Evolutionary conservation across 2,113 vertebrate genomes (phyloP).

Genomic region (Craseonycteris thonglongyai): DNA sequence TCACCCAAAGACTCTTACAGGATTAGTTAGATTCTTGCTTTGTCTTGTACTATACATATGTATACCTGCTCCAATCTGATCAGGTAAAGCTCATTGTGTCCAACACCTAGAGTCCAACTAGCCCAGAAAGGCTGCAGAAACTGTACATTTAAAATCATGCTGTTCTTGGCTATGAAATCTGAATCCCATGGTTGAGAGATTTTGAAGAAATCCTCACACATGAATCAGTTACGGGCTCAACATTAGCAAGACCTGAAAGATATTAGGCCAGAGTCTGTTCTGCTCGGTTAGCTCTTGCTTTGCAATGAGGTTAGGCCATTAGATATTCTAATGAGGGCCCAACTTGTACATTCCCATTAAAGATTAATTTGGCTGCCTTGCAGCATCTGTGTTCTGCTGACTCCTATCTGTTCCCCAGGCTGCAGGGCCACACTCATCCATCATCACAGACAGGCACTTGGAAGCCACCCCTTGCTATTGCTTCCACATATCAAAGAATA

Average conservation of each 20-base stretch:
- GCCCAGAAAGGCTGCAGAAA: slow-evolving; percentile 24
- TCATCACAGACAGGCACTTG: slow-evolving; percentile 77
- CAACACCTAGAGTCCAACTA: background rate
- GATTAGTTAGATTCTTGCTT: background rate
- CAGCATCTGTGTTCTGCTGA: slow-evolving; percentile 79
- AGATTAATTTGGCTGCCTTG: slow-evolving; percentile 74
- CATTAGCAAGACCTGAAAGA: slow-evolving; percentile 65
- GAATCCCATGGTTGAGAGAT: background rate
- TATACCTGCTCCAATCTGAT: background rate
- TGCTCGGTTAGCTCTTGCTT: slow-evolving; percentile 73
- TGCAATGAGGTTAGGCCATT: slow-evolving; percentile 63
- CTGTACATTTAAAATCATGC: slow-evolving; percentile 43
- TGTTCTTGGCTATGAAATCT: slow-evolving; percentile 32
- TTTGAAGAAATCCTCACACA: slow-evolving; percentile 63
- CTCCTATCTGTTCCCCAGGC: slow-evolving; percentile 68
- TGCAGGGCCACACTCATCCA: slow-evolving; percentile 74
- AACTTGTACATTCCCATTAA: slow-evolving; percentile 71
- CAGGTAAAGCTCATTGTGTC: background rate
- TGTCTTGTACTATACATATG: background rate
- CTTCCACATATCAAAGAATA: slow-evolving; percentile 57
- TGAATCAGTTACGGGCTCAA: slow-evolving; percentile 62
- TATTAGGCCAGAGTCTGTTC: slow-evolving; percentile 67
- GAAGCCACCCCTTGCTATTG: slow-evolving; percentile 68
- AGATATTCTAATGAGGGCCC: slow-evolving; percentile 70
- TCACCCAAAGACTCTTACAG: background rate